Percentiles rank a stretch among this genome's conserved stretches.
Evolutionary conservation across 2,888 invertebrate genomes (phyloP).

Genomic region (Hyalella azteca): DNA sequence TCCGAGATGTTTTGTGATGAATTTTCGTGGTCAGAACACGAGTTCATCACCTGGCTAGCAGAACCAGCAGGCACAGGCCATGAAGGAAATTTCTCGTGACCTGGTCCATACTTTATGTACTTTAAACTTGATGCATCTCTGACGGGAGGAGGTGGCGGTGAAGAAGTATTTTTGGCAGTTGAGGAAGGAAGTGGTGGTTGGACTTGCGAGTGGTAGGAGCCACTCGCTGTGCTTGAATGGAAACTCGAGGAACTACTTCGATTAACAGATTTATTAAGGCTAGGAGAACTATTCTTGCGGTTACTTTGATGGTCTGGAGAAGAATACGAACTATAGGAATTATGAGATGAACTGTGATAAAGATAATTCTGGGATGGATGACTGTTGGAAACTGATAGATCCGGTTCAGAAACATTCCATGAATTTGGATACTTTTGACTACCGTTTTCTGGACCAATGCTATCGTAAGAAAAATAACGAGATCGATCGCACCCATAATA

Average conservation of each 20-base stretch:
- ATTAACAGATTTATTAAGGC: neutral
- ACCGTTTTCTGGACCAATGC: slow-evolving; percentile 46
- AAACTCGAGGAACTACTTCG: neutral
- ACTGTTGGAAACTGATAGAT: slow-evolving; percentile 40
- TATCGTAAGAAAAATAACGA: slow-evolving; percentile 56
- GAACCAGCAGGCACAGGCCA: slow-evolving; percentile 74
- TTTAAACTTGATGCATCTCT: slow-evolving; percentile 74
- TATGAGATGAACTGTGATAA: neutral
- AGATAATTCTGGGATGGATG: neutral
- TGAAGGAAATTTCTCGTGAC: slow-evolving; percentile 77
- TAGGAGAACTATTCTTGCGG: neutral
- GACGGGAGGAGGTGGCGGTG: slow-evolving; percentile 67
- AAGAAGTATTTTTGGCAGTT: slow-evolving; percentile 62
- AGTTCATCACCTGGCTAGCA: slow-evolving; percentile 62
- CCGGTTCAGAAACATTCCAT: slow-evolving; percentile 57
- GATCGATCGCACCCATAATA: slow-evolving; percentile 46
- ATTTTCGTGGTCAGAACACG: slow-evolving; percentile 44
- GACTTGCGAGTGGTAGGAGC: slow-evolving; percentile 62
- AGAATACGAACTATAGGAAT: neutral
- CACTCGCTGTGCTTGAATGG: neutral
- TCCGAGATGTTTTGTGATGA: slow-evolving; percentile 44
- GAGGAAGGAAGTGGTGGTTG: slow-evolving; percentile 62
- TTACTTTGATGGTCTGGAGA: slow-evolving; percentile 19
- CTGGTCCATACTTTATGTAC: slow-evolving; percentile 72
- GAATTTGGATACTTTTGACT: slow-evolving; percentile 51